These are phyloP conservation scores for Lota lota DNA, from an alignment of 2,113 vertebrate species.

Conservation along the genomic window DNA sequence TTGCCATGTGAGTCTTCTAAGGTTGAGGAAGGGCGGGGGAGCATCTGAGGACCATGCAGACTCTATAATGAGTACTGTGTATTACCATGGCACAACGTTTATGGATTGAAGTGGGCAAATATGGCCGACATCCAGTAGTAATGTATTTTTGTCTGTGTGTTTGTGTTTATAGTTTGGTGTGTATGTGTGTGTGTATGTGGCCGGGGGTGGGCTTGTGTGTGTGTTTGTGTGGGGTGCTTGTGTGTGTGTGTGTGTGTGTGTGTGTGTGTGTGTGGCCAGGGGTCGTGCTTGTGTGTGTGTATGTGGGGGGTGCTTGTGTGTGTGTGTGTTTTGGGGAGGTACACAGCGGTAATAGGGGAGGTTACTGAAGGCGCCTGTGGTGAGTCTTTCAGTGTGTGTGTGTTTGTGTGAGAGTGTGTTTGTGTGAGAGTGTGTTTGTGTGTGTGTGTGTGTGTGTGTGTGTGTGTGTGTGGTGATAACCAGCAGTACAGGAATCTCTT, in stretches of 20 bases:
- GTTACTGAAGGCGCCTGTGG: constrained; percentile 54
- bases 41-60: constrained; percentile 32
- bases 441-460: background rate
- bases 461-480: constrained; percentile 1
- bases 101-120: constrained; percentile 60
- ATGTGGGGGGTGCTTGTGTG: constrained; percentile 5
- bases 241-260: too few relatives aligned
- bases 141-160: constrained; percentile 22
- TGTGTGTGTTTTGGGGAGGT: constrained; percentile 33
- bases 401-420: constrained; percentile 8
- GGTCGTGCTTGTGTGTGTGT: background rate
- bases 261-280: too few relatives aligned
- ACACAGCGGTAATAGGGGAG: constrained; percentile 34
- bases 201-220: constrained; percentile 16
- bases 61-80: constrained; percentile 54
- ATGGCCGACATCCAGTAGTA: constrained; percentile 50
- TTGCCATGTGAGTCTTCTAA: constrained; percentile 23
- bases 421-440: background rate
- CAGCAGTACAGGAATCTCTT: constrained; percentile 5
- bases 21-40: constrained; percentile 22
- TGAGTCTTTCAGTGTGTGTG: constrained; percentile 42
- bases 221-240: constrained; percentile 15
- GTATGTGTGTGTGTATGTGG: background rate
- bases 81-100: constrained; percentile 27
- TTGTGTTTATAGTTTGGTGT: too few relatives aligned